A percentile compares a stretch with the other conserved stretches of the same genome.
phyloP scores from a whole-genome alignment of 2,888 invertebrate genomes.

The Sarcophaga rosellei region DNA sequence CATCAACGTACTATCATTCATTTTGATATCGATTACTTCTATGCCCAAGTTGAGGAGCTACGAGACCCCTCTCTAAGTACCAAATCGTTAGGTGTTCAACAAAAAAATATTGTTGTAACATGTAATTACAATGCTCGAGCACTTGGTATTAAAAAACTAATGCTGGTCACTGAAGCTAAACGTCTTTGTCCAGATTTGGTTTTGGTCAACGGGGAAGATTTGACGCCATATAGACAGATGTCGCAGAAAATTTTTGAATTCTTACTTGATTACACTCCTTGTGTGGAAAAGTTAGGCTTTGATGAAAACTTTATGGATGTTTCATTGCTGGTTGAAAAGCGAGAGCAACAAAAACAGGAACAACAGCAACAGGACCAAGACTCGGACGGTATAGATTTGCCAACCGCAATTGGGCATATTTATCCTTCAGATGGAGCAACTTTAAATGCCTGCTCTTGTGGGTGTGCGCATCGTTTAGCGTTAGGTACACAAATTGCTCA shows the following conservation, averaged over 20 bases:
- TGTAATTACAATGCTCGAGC: constrained; percentile 91
- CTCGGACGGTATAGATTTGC: constrained; percentile 67
- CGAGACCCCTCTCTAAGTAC: constrained; percentile 86
- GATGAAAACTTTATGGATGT: constrained; percentile 94
- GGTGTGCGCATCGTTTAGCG: constrained; percentile 86
- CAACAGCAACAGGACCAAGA: constrained; percentile 65
- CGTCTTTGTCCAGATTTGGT: constrained; percentile 88
- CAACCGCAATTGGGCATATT: constrained; percentile 82
- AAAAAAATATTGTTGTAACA: constrained; percentile 92
- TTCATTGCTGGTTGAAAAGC: constrained; percentile 82
- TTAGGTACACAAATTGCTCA: constrained; percentile 89
- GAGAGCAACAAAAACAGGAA: constrained; percentile 68
- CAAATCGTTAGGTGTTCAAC: constrained; percentile 90
- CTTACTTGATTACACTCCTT: constrained; percentile 87
- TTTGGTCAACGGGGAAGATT: constrained; percentile 91
- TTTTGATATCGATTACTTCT: constrained; percentile 92
- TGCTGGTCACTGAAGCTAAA: constrained; percentile 88
- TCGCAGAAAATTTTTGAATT: constrained; percentile 89
- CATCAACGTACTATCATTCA: constrained; percentile 89
- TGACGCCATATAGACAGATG: constrained; percentile 89
- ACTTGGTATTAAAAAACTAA: constrained; percentile 89
- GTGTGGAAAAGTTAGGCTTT: constrained; percentile 91
- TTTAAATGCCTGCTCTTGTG: constrained; percentile 86
- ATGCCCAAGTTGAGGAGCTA: constrained; percentile 92
- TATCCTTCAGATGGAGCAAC: constrained; percentile 83